Base-by-base conservation (phyloP, 2,888 invertebrate species). In the Elegia similella region DNA sequence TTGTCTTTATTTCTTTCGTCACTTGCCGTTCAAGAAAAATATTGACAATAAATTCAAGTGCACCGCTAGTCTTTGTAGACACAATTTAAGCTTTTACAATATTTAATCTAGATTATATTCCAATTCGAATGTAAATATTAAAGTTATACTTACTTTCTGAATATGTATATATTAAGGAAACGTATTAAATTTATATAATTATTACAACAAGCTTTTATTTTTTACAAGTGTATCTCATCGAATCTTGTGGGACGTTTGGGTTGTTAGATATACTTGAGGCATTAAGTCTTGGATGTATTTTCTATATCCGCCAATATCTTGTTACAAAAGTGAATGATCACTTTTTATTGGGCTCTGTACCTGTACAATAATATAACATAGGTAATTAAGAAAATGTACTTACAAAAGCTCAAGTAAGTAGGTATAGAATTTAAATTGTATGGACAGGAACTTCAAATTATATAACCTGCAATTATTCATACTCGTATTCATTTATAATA, bases 111-210 rank as follows among this genome's bases (percentile, higher is more conserved):
- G 16, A 10, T 46, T 2, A 46, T 16, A 46, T 46, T 46, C 16
- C 23, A 46, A 46, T 46, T 17, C 10, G 23, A 46, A 5, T 46
- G 12, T 46, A 46, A 17, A 46, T 17, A 46, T 7, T 13, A 46
- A 46, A 46, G 46, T 46, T 34, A 12, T 52, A 52, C 23, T 52
- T 50, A 50, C 29, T 52, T 38, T 52, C 34, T 52, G 52, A 52
- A 42, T 52, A 42, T 52, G 52, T 52, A 52, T 52, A 52, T 52
- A 52, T 34, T 52, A 23, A 42, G 38, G 52, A 38, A 42, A 42
- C 38, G 6, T 34, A 52, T 38, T 52, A 52, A 52, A 52, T 52
- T 52, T 52, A 42, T 48, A 32, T 42, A 32, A 30, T 43, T 32
- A 48, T 54, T 50, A 54, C 38, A 59, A 29, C 0, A 52, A 13